Conservation (phyloP, 2,888 invertebrate genomes). For the Drosophila meridiana region DNA sequence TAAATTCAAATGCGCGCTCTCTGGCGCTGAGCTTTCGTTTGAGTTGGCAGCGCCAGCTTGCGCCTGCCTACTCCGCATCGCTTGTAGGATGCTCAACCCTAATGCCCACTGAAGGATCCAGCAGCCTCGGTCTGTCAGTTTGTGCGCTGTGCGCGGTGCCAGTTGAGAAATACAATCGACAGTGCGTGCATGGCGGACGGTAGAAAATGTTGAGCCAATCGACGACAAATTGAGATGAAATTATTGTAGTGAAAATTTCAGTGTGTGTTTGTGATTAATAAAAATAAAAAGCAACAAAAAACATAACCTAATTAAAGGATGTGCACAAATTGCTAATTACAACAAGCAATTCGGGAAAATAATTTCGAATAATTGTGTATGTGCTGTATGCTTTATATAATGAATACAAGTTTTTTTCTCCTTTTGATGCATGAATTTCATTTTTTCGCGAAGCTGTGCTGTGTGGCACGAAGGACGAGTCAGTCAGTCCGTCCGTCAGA, state of each 20-base stretch:
- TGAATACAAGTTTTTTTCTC: constrained; percentile 30
- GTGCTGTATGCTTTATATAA: constrained; percentile 58
- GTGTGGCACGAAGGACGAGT: constrained; percentile 15
- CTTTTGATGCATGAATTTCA: constrained; percentile 22
- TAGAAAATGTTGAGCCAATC: constrained; percentile 13
- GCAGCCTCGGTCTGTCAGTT: constrained; percentile 64
- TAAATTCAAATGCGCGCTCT: constrained; percentile 45
- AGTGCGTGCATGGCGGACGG: constrained; percentile 77
- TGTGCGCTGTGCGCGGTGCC: constrained; percentile 71
- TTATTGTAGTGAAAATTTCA: constrained; percentile 63
- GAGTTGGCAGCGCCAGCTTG: constrained; percentile 52
- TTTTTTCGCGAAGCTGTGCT: constrained; percentile 4
- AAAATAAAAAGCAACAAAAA: constrained; percentile 2
- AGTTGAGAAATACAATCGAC: constrained; percentile 71
- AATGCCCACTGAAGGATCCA: constrained; percentile 57
- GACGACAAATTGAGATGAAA: constrained; percentile 55
- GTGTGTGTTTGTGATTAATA: constrained; percentile 56
- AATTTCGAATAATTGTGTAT: constrained; percentile 35
- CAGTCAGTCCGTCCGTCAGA: constrained; percentile 27
- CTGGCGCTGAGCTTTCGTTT: constrained; percentile 34
- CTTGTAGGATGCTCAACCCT: constrained; percentile 59
- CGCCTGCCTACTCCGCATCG: constrained; percentile 36
- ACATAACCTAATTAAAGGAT: constrained; percentile 59
- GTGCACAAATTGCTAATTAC: constrained; percentile 33
- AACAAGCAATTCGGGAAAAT: constrained; percentile 17